Evolutionary conservation across 2,113 vertebrate species (phyloP), one percentile per base, ranked within the genome.

Genomic region (Chaenocephalus aceratus): DNA sequence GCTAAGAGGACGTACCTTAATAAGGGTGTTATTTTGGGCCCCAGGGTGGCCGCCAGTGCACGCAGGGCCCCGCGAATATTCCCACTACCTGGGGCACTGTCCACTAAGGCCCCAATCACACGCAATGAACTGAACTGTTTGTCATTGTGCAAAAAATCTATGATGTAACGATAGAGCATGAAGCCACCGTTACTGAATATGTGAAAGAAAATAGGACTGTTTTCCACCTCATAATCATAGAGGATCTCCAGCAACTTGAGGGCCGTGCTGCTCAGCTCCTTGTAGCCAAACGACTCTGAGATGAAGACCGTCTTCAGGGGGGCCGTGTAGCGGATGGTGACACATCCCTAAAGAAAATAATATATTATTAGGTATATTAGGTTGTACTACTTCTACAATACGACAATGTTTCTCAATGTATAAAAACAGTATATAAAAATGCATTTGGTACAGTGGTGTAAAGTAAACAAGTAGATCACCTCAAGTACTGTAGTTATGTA

Each of bases 131-230:
- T 77, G 75, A 98, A 97, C 3, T 94, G 95, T 68, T 69, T 77
- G 12, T 97, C 94, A 15, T 79, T 93, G 58, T 93, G 95, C 57
- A 99, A 79, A 1, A 95, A 92, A 89, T 98, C 97, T 0, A 96
- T 57, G 14, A 99, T 80, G n/a, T 98, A 98, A 5, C 98, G 96
- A 92, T 99, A 99, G 6, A 99, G 93, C 97, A 99, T 98, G 94
- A 93, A 96, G 11, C 98, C 98, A 0, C 96, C 97, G 0, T 99
- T 99, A 89, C 98, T 99, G 91, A 99, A 99, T 4, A 97, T 90
- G 0, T 99, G 98, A 79, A 99, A 98, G 77, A 99, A 92, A 70
- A 99, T 59, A 0, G 97, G 98, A 61, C 96, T 97, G 90, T 95
- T 95, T 74, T 97, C 97, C 72, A 99, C 81, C 13, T 97, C 95